Percentiles rank a stretch among this genome's conserved stretches.
Conservation (phyloP, 1,140 invertebrate genomes). For the Bombus superbus region DNA sequence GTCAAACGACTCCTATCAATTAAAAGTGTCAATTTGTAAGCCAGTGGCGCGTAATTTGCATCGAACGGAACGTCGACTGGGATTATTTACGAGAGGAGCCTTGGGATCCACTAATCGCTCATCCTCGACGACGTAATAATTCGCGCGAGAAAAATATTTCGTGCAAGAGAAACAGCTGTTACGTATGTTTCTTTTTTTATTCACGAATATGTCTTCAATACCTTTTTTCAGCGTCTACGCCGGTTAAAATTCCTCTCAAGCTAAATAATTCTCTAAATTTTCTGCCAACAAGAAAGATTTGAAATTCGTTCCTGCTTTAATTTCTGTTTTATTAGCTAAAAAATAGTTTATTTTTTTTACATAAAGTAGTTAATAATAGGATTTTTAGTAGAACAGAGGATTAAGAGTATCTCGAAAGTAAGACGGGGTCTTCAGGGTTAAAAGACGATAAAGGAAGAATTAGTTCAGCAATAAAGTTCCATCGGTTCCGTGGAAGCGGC, state of each 20-base stretch:
- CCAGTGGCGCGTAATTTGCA: slow-evolving; percentile 49
- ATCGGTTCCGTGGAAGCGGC: background rate
- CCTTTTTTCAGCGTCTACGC: background rate
- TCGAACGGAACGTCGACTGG: slow-evolving; percentile 10
- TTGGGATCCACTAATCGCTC: slow-evolving; percentile 50
- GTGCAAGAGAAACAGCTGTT: background rate
- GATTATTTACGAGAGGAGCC: slow-evolving; percentile 41
- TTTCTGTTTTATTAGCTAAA: background rate
- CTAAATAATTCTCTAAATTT: background rate
- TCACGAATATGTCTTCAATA: slow-evolving; percentile 2
- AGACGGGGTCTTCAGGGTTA: background rate
- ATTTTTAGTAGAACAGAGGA: background rate
- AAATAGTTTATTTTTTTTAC: background rate
- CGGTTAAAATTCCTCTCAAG: background rate
- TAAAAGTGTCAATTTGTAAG: slow-evolving; percentile 53
- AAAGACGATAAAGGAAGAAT: slow-evolving; percentile 8
- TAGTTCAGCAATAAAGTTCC: slow-evolving; percentile 19
- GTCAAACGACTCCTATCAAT: slow-evolving; percentile 37
- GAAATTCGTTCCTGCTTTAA: background rate
- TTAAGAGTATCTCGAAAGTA: background rate
- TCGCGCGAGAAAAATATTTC: slow-evolving; percentile 18
- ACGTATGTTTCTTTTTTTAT: background rate
- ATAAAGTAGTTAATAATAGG: background rate
- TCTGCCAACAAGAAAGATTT: background rate
- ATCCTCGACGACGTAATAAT: slow-evolving; percentile 41